phyloP scores from a whole-genome alignment of 2,888 invertebrate genomes.

The Drosophila mercatorum region DNA sequence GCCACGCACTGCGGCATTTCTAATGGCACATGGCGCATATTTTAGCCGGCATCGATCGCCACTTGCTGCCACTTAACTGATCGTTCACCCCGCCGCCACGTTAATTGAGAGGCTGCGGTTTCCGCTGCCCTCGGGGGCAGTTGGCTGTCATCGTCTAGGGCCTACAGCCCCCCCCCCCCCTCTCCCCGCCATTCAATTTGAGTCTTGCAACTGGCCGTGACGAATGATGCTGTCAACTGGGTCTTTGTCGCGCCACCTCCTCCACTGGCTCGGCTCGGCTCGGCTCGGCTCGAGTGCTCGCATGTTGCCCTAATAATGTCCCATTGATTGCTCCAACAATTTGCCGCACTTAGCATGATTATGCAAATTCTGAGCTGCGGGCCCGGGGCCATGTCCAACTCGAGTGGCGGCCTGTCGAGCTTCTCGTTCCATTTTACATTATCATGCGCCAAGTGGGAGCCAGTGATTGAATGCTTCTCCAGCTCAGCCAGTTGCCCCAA shows the following conservation, averaged over 20 bases:
- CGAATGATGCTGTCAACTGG: constrained; percentile 67
- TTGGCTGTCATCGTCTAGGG: constrained; percentile 26
- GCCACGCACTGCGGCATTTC: constrained; percentile 9
- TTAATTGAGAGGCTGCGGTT: constrained; percentile 47
- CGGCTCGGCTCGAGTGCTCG: constrained; percentile 51
- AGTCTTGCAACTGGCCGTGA: constrained; percentile 43
- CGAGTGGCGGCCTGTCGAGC: constrained; percentile 36
- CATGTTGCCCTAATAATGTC: constrained; percentile 70
- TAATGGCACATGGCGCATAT: constrained; percentile 14
- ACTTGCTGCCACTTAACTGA: constrained; percentile 69
- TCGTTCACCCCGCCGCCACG: constrained; percentile 65
- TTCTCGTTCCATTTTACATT: constrained; percentile 48
- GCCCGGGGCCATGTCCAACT: constrained; percentile 38
- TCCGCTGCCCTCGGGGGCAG: constrained; percentile 16
- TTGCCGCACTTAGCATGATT: constrained; percentile 62
- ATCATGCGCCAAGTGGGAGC: constrained; percentile 47
- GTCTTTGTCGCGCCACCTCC: constrained; percentile 20
- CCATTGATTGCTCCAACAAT: constrained; percentile 55
- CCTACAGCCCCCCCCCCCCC: too few relatives aligned
- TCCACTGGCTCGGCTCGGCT: background rate
- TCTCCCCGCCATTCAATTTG: background rate
- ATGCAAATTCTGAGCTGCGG: constrained; percentile 58
- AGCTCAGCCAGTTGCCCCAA: constrained; percentile 39
- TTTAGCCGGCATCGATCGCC: constrained; percentile 31
- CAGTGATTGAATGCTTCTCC: constrained; percentile 53